Evolutionary conservation across 1,140 invertebrate genomes (phyloP).

Genomic region (Neodiprion fabricii): DNA sequence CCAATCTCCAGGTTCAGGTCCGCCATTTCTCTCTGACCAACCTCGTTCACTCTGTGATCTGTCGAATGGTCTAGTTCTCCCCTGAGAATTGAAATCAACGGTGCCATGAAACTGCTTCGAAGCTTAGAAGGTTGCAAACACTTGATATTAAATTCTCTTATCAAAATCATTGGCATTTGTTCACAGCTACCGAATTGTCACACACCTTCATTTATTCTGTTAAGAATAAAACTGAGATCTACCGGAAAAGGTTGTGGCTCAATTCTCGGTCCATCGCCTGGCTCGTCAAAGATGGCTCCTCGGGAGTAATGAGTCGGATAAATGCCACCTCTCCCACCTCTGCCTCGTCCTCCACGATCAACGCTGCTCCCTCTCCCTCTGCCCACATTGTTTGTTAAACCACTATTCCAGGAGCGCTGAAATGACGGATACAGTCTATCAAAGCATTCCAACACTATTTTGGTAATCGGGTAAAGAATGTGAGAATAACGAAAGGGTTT

Average conservation of each 20-base stretch:
- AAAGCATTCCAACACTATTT: background rate
- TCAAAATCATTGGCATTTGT: no score
- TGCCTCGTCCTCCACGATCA: conserved; percentile 61
- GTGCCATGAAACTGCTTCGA: no score
- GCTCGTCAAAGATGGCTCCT: conserved; percentile 64
- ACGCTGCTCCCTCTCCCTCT: conserved; percentile 68
- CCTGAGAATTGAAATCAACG: conserved; percentile 29
- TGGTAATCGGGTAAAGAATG: background rate
- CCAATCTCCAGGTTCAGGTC: conserved; percentile 66
- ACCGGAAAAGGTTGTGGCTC: conserved; percentile 55
- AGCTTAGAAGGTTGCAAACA: no score
- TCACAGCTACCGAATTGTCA: no score
- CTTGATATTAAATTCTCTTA: no score
- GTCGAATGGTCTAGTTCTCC: conserved; percentile 53
- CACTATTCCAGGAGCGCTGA: conserved; percentile 56
- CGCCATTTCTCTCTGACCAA: conserved; percentile 71
- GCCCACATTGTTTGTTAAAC: conserved; percentile 51
- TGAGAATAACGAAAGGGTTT: background rate
- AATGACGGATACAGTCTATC: conserved; percentile 13
- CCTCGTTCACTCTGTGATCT: conserved; percentile 60
- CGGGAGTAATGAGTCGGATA: conserved; percentile 64
- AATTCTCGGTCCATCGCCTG: conserved; percentile 54
- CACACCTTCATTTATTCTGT: no score
- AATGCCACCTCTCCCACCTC: conserved; percentile 63
- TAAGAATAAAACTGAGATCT: conserved; percentile 14